These are phyloP conservation scores for Drosophila subpulchrella DNA, from an alignment of 1,140 invertebrate genomes.

Conservation along the genomic window DNA sequence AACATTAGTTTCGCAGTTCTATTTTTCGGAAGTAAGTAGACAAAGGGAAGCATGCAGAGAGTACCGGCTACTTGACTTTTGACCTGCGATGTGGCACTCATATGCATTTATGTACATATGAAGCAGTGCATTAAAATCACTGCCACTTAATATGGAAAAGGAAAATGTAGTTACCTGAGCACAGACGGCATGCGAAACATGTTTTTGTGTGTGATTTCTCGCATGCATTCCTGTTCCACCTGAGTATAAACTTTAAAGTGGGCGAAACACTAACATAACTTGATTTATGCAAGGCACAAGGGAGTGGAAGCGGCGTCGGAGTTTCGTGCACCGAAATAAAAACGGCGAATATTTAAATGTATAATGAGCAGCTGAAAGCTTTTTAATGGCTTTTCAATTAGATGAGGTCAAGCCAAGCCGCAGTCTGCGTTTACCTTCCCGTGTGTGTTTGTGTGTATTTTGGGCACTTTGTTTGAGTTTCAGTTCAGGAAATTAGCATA, in stretches of 20 bases:
- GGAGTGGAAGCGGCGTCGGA: background rate
- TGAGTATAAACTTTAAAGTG: constrained; percentile 49
- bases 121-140: constrained; percentile 28
- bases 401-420: constrained; percentile 60
- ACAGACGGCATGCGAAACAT: constrained; percentile 53
- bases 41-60: background rate
- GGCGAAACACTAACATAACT: constrained; percentile 34
- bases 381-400: constrained; percentile 83
- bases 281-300: constrained; percentile 9
- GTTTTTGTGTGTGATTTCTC: constrained; percentile 16
- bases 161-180: constrained; percentile 39
- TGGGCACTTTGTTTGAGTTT: constrained; percentile 7
- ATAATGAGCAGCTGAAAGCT: constrained; percentile 82
- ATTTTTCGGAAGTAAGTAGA: no score
- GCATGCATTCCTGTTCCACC: constrained; percentile 10
- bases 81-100: constrained; percentile 4
- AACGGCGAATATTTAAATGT: constrained; percentile 79
- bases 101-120: constrained; percentile 40
- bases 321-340: constrained; percentile 52
- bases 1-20: no score
- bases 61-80: constrained; percentile 6
- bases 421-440: constrained; percentile 13
- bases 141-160: constrained; percentile 31
- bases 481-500: constrained; percentile 31
- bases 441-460: constrained; percentile 1